Base-by-base conservation (phyloP, 2,888 invertebrate species). In the Drosophila paranaensis region DNA sequence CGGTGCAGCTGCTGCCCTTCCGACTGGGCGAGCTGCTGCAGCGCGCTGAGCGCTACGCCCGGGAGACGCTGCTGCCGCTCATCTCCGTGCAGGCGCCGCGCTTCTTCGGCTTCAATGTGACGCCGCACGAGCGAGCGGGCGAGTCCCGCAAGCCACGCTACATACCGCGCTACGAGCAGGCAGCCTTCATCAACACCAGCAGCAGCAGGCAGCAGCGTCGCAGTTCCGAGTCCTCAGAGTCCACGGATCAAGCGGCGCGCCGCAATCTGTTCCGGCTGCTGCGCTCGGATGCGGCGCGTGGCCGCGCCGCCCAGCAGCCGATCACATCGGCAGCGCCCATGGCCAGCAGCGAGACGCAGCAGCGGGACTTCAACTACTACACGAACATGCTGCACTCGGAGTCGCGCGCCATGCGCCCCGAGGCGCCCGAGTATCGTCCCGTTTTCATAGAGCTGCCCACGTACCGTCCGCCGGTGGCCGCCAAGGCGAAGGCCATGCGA, bases 11-110 rank as follows among this genome's bases (percentile, higher is more conserved):
- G 87, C 93, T 97, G 48, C 97, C 97, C 0, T 95, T 96, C 75
- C 94, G 96, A 39, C 92, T 97, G 2, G 96, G 96, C 0, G 95
- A 96, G 6, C 95, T 97, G 91, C 94, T 97, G 53, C 96, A 97
- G 43, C 95, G 96, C 80, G 97, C 97, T 0, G 97, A 97, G 89
- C 94, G 95, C 55, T 97, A 97, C 91, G 96, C 97, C 0, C 94
- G 96, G 60, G 96, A 96, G 90, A 96, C 96, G 0, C 93, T 97
- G 2, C 91, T 96, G 60, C 96, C 96, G 0, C 91, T 97, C 8
- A 96, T 97, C 11, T 96, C 96, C 14, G 96, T 96, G 50, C 96
- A 96, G 91, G 96, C 96, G 1, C 96, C 97, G 0, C 95, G 95
- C 65, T 95, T 96, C 71, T 95, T 95, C 11, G 94, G 95, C 77